Evolutionary conservation across 2,888 invertebrate species (phyloP).

Genomic region (Reticulitermes lucifugus): DNA sequence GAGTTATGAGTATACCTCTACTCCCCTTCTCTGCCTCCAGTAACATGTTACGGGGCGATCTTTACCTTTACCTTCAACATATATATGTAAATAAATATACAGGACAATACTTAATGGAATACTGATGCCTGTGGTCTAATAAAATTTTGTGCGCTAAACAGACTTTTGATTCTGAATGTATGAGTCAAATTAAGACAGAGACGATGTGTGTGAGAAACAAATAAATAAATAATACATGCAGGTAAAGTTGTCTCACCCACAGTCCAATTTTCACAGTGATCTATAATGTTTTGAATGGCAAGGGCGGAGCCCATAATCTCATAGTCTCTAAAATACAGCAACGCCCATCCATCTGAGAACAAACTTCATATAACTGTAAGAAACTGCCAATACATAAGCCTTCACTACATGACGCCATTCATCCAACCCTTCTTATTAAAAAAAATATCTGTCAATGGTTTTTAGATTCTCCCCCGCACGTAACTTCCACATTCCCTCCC

Average conservation of each 20-base stretch:
- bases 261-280: slow-evolving; percentile 3
- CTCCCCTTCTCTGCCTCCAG: no score
- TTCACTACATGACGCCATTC: not conserved
- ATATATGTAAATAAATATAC: no score
- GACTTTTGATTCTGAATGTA: not conserved
- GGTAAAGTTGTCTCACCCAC: not conserved
- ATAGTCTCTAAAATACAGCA: not conserved
- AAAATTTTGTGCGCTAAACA: no score
- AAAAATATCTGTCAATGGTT: not conserved
- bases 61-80: no score
- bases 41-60: no score
- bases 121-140: no score
- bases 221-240: not conserved
- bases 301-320: not conserved
- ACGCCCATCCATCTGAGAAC: not conserved
- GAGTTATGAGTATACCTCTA: no score
- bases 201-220: not conserved
- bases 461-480: not conserved
- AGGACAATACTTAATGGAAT: no score
- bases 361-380: not conserved
- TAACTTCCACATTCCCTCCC: not conserved
- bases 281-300: not conserved
- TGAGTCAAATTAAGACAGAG: not conserved
- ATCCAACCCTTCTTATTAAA: not conserved
- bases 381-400: not conserved